Percentiles rank a stretch among this genome's conserved stretches.
These are phyloP conservation scores for Acronicta psi DNA, from an alignment of 2,888 invertebrate genomes.

Conservation along the genomic window DNA sequence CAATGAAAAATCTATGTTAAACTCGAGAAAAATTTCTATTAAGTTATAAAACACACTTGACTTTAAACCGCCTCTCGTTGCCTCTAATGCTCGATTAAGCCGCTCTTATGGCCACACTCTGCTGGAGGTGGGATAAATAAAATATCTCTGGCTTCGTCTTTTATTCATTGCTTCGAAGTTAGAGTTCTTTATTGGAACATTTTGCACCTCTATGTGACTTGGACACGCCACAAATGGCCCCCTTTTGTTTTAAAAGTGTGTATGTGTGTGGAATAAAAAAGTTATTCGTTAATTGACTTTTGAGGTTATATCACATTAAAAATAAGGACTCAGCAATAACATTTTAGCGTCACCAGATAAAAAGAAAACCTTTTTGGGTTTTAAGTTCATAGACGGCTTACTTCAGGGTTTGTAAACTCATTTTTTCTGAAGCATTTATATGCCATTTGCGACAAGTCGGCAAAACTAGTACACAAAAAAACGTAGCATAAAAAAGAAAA, in stretches of 20 bases:
- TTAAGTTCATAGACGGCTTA: too few relatives aligned
- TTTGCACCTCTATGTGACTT: slow-evolving; percentile 31
- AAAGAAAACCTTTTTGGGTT: too few relatives aligned
- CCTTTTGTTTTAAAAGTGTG: slow-evolving; percentile 1
- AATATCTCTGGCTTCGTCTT: slow-evolving; percentile 47
- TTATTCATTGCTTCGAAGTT: slow-evolving; percentile 50
- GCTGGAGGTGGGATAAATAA: slow-evolving; percentile 46
- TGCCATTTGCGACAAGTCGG: slow-evolving; percentile 4
- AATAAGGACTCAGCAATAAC: too few relatives aligned
- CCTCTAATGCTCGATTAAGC: slow-evolving; percentile 17
- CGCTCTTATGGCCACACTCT: slow-evolving; percentile 41
- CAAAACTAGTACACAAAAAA: slow-evolving; percentile 37
- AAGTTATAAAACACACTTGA: slow-evolving; percentile 36
- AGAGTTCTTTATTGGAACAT: slow-evolving; percentile 50
- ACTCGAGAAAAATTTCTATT: slow-evolving; percentile 9
- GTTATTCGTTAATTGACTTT: too few relatives aligned
- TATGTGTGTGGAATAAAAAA: not conserved
- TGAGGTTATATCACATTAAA: too few relatives aligned
- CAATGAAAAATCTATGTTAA: slow-evolving; percentile 13
- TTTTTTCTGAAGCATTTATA: not conserved
- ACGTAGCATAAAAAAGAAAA: slow-evolving; percentile 36
- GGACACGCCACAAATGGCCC: slow-evolving; percentile 22
- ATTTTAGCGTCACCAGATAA: too few relatives aligned
- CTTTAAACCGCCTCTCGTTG: slow-evolving; percentile 28
- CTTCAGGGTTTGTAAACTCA: too few relatives aligned